Evolutionary conservation across 2,888 invertebrate species (phyloP), one percentile per base, ranked within the genome.

Genomic region (Hirudinaria manillensis): DNA sequence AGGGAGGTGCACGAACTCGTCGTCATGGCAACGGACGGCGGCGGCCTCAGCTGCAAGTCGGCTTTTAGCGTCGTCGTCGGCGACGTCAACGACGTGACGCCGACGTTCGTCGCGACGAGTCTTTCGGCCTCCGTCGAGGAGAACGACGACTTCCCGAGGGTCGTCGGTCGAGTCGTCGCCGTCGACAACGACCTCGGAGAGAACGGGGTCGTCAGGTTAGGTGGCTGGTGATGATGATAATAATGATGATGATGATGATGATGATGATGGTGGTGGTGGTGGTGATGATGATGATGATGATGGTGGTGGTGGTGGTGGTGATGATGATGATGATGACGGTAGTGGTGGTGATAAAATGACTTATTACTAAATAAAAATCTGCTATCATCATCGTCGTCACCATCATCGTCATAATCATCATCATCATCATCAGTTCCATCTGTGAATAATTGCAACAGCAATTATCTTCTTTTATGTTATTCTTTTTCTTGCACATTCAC

Each of bases 121-220:
- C 77, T 78, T 55, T 34, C 76, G 16, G 78, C 78, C 87, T 93
- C 93, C 86, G 91, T 96, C 77, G 89, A 91, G 2, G 96, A 97
- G 86, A 93, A 94, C 84, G 91, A 93, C 53, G 89, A 89, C 24
- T 88, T 93, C 72, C 94, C 94, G 77, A 90, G 91, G 76, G 79
- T 91, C 79, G 91, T 95, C 72, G 82, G 82, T 32, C 79, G 82
- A 51, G 81, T 84, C 10, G 78, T 82, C 4, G 84, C 85, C 3
- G 78, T 79, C 7, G 85, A 85, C 80, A 77, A 77, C 55, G 85
- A 85, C 86, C 89, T 91, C 67, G 93, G 90, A 36, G 29, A 38
- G 27, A 74, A 76, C 61, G 45, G 56, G 32, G 24, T 36, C 29
- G 65, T 68, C 7, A 68, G 68, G 68, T 68, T 13, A 61, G 27